Evolutionary conservation across 2,113 vertebrate species (phyloP), one percentile per base, ranked within the genome.

Genomic region (Perccottus glenii): DNA sequence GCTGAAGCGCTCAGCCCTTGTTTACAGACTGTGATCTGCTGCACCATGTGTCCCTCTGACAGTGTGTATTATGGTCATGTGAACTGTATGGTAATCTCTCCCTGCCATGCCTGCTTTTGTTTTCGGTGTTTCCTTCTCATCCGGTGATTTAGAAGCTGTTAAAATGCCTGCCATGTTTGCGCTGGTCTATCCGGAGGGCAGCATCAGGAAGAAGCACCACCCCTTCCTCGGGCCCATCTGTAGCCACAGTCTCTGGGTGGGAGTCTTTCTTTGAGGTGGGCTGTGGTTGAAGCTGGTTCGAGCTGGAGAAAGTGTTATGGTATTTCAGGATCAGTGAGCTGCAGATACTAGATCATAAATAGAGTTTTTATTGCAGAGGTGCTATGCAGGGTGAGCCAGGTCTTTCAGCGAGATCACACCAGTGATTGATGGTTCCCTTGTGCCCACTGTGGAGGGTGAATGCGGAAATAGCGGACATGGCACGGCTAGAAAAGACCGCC

Each of bases 291-390:
- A 78, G 73, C 74, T 75, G 68, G 69, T 86, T 65, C 66, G 70
- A 79, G 73, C 58, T 15, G 65, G 60, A 67, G 67, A 66, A 64
- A 76, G 70, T 64, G 66, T 53, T 10, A 2, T 51, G 67, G 80
- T 85, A 87, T 90, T 89, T 88, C 69, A 73, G 82, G 81, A 84
- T 76, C 63, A 67, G 61, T 38, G 59, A 63, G 61, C 70, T 60
- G 57, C 47, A 66, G 64, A 65, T 65, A 19, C 70, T 47, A 36
- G 67, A 83, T 86, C 73, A 53, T 86, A 90, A 91, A 91, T 88
- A 86, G 70, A 70, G 78, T 74, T 84, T 90, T 91, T 84, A 84
- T 83, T 83, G 73, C 70, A 2, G 67, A 42, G 73, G 79, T 50
- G 64, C 80, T 87, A 55, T 64, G 76, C 73, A 11, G 78, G 66